Percentiles rank a stretch among this genome's conserved stretches.
These are phyloP conservation scores for Antheraea yamamai DNA, from an alignment of 2,888 invertebrate genomes.

Conservation along the genomic window DNA sequence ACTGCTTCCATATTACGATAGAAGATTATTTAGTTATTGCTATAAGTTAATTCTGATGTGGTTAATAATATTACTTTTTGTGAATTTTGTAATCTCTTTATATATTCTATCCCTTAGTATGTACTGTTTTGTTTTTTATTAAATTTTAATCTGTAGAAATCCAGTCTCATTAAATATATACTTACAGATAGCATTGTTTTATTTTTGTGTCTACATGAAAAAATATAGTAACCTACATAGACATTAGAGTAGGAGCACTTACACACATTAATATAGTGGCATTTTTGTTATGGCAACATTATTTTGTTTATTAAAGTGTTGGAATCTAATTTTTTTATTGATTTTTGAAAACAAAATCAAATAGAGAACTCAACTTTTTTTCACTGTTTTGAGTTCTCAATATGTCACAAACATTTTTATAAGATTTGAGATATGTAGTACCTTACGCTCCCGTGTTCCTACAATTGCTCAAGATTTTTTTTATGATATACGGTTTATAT, in stretches of 20 bases:
- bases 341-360: no score
- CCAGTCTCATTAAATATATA: slow-evolving; percentile 63
- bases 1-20: slow-evolving; percentile 35
- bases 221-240: background rate
- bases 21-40: slow-evolving; percentile 25
- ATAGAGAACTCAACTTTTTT: background rate
- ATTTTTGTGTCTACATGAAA: slow-evolving; percentile 24
- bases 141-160: slow-evolving; percentile 71
- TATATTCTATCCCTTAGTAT: slow-evolving; percentile 69
- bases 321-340: no score
- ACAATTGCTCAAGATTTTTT: slow-evolving; percentile 50
- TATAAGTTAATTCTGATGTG: slow-evolving; percentile 16
- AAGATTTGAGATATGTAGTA: background rate
- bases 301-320: no score
- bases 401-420: background rate
- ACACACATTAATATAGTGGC: no score
- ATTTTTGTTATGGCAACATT: no score
- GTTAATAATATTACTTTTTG: slow-evolving; percentile 51
- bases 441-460: slow-evolving; percentile 28
- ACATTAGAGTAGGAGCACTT: no score
- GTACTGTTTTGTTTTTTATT: slow-evolving; percentile 71
- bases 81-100: slow-evolving; percentile 70
- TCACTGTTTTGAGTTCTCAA: background rate
- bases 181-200: slow-evolving; percentile 40
- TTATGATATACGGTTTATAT: slow-evolving; percentile 37